A percentile compares a stretch with the other conserved stretches of the same genome.
phyloP scores from a whole-genome alignment of 2,113 vertebrate species.

The Sorex fumeus region DNA sequence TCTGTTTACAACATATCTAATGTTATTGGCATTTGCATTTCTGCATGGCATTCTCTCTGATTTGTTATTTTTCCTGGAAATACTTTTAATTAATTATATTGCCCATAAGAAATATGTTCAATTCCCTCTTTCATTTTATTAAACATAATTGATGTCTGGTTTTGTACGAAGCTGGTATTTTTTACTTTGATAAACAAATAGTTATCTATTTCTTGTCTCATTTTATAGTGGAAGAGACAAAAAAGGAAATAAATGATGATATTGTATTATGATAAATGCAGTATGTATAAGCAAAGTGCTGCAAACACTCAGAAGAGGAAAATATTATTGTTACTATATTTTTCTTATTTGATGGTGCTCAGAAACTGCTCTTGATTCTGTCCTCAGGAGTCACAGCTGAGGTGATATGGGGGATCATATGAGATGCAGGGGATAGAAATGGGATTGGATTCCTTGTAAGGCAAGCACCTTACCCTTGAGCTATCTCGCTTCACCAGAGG shows the following conservation, averaged over 20 bases:
- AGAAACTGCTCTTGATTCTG: too few species aligned
- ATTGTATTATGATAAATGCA: neutral
- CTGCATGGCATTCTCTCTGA: neutral
- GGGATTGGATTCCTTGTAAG: too few species aligned
- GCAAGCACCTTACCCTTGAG: too few species aligned
- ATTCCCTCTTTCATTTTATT: slow-evolving; percentile 28
- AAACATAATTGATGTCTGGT: slow-evolving; percentile 45
- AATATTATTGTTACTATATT: too few species aligned
- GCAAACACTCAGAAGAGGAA: neutral
- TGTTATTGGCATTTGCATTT: neutral
- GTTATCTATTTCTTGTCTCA: neutral
- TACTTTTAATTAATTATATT: neutral
- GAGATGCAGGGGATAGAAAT: too few species aligned
- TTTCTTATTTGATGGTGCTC: too few species aligned
- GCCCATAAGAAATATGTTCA: neutral
- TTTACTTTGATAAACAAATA: neutral
- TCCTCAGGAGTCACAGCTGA: too few species aligned
- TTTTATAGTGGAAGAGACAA: slow-evolving; percentile 24
- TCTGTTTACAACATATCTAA: neutral
- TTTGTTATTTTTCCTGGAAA: neutral
- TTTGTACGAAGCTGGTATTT: slow-evolving; percentile 3
- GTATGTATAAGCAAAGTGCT: neutral
- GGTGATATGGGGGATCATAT: too few species aligned
- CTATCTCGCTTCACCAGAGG: too few species aligned
- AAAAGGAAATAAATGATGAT: neutral